phyloP scores from a whole-genome alignment of 2,888 invertebrate genomes.

The Colletes collaris region DNA sequence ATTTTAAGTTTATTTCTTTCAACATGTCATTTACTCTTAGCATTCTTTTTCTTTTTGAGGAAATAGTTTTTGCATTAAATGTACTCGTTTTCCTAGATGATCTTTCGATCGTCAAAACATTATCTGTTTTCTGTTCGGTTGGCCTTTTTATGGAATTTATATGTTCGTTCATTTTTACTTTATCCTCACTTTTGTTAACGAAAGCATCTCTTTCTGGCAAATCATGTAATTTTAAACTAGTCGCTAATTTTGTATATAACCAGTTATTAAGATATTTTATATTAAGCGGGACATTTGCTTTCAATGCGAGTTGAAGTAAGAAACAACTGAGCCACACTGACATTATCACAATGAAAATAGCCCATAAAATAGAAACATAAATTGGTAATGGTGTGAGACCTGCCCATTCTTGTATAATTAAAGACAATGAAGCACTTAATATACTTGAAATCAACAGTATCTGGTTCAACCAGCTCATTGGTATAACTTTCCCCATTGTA shows the following conservation, averaged over 20 bases:
- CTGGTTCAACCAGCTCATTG: constrained; percentile 77
- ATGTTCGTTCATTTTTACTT: constrained; percentile 20
- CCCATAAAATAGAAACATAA: constrained; percentile 77
- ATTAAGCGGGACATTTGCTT: constrained; percentile 72
- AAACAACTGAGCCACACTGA: constrained; percentile 78
- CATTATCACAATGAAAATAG: constrained; percentile 70
- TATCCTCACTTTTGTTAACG: constrained; percentile 29
- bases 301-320: constrained; percentile 73
- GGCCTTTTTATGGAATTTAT: not conserved
- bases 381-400: constrained; percentile 70
- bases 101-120: constrained; percentile 13
- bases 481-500: constrained; percentile 65
- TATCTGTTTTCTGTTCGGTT: constrained; percentile 17
- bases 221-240: constrained; percentile 38
- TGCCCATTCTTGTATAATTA: constrained; percentile 74
- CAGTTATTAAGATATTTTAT: constrained; percentile 70
- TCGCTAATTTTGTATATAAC: constrained; percentile 62
- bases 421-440: constrained; percentile 65
- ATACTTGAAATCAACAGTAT: constrained; percentile 72
- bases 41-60: constrained; percentile 14
- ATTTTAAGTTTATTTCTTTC: constrained; percentile 83
- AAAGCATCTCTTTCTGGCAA: constrained; percentile 1
- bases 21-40: constrained; percentile 70
- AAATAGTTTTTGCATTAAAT: constrained; percentile 19
- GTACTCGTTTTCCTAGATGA: constrained; percentile 13